Evolutionary conservation across 2,888 invertebrate genomes (phyloP), one percentile per base, ranked within the genome.

Genomic region (Hirtodrosophila histrioides): DNA sequence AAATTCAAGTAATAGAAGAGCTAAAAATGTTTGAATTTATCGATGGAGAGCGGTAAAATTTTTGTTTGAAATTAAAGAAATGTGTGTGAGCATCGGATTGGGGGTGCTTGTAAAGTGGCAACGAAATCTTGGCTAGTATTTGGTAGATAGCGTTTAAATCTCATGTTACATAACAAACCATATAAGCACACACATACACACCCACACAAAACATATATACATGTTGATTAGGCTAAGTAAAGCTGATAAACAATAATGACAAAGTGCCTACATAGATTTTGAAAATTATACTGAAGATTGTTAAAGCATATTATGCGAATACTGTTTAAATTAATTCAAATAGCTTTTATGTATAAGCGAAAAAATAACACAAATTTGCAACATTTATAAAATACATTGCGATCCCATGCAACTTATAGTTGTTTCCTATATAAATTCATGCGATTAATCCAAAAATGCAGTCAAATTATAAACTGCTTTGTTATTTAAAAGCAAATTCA

Each of bases 211-310:
- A 56, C 44, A 10, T 9, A 51, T 23, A 54, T 17, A 31, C 35
- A 46, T 17, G 37, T 51, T 31, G 29, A 29, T 41, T 78, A 78
- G 68, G 41, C 60, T 73, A 78, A 80, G 80, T 44, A 69, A 41
- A 58, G 40, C 71, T 62, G 67, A 67, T 71, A 40, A 46, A 31
- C 0, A 7, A 31, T 56, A 55, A 68, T 49, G 41, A 64, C 54
- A 69, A 75, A 75, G 83, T 82, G 82, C 79, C 79, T 81, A 68
- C 64, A 66, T 60, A 69, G 45, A 69, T 70, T 67, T 67, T 46
- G 46, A 46, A 66, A 72, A 60, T 69, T 35, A 51, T 48, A 68
- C 43, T 41, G 39, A 51, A 45, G 11, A 54, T n/a, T 46, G 37
- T 60, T 50, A 39, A 51, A 70, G 54, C 63, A 63, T 35, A 57